Evolutionary conservation across 2,113 vertebrate species (phyloP).

Genomic region (Herpailurus yagouaroundi): DNA sequence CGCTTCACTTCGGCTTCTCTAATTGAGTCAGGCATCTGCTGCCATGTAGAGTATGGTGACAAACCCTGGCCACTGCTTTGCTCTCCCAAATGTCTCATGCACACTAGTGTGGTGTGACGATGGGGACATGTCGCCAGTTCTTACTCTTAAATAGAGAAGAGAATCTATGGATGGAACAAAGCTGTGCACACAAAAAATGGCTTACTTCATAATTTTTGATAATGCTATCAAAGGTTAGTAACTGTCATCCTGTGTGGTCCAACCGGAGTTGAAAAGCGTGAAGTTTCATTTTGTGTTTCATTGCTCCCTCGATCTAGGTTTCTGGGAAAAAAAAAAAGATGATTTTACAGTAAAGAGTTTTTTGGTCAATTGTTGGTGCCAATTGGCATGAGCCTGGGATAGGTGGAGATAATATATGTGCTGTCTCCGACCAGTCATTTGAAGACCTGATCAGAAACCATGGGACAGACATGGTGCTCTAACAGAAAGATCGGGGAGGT

Average conservation of each 20-base stretch:
- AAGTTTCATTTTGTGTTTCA: conserved; percentile 19
- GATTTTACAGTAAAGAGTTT: neutral
- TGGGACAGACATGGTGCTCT: neutral
- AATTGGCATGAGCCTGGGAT: neutral
- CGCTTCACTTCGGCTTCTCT: neutral
- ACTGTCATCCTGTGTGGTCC: neutral
- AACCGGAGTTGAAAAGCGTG: neutral
- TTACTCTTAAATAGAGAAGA: neutral
- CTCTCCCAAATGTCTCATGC: neutral
- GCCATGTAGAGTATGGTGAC: neutral
- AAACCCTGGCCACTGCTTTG: neutral
- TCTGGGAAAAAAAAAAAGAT: neutral
- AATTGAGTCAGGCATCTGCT: neutral
- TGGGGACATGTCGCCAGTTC: neutral
- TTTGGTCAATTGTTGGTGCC: neutral
- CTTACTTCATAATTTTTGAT: neutral
- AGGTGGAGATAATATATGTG: neutral
- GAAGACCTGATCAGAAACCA: neutral
- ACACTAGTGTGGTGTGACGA: neutral
- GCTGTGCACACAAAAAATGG: neutral
- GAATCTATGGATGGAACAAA: neutral
- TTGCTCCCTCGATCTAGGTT: neutral
- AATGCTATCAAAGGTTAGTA: neutral
- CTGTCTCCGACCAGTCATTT: neutral
- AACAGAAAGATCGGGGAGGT: neutral